These are phyloP conservation scores for Trichogramma pretiosum DNA, from an alignment of 1,140 invertebrate species.

Conservation along the genomic window DNA sequence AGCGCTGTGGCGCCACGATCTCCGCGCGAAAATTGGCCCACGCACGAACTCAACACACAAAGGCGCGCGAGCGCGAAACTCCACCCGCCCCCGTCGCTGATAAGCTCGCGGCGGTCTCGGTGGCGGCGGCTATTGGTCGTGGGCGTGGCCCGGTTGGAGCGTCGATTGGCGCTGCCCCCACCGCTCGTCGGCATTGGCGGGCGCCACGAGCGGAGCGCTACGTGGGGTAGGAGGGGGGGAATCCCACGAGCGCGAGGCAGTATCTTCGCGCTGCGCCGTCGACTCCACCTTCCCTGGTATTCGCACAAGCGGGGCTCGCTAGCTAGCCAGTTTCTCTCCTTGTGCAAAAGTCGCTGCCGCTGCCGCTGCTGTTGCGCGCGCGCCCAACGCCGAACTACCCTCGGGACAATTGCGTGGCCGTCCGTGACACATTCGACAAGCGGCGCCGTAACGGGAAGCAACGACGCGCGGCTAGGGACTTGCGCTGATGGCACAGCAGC, in stretches of 20 bases:
- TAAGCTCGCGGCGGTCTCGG: too few relatives aligned
- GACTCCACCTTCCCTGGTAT: conserved; percentile 42
- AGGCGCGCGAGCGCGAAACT: conserved; percentile 15
- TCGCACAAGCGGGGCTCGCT: conserved; percentile 37
- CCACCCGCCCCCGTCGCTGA: conserved; percentile 1
- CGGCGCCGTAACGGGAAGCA: conserved; percentile 47
- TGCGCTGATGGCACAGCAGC: conserved; percentile 13
- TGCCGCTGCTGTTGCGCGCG: too few relatives aligned
- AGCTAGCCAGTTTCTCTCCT: too few relatives aligned
- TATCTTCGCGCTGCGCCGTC: conserved; percentile 15
- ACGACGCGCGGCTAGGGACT: conserved; percentile 43
- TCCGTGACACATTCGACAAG: conserved; percentile 47
- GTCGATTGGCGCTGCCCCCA: conserved; percentile 16
- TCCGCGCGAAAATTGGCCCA: conserved; percentile 19
- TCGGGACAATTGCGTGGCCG: conserved; percentile 38
- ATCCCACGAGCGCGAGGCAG: neutral
- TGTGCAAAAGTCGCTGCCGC: too few relatives aligned
- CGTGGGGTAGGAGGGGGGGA: neutral
- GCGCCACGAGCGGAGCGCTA: neutral
- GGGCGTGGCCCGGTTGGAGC: conserved; percentile 19
- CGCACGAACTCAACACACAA: neutral
- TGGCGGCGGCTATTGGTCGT: conserved; percentile 19
- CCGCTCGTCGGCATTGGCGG: conserved; percentile 20
- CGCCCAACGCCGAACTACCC: too few relatives aligned
- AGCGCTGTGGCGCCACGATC: conserved; percentile 37